Percentiles rank a stretch among this genome's conserved stretches.
Evolutionary conservation across 2,113 vertebrate species (phyloP).

Genomic region (Todiramphus saurophagus): DNA sequence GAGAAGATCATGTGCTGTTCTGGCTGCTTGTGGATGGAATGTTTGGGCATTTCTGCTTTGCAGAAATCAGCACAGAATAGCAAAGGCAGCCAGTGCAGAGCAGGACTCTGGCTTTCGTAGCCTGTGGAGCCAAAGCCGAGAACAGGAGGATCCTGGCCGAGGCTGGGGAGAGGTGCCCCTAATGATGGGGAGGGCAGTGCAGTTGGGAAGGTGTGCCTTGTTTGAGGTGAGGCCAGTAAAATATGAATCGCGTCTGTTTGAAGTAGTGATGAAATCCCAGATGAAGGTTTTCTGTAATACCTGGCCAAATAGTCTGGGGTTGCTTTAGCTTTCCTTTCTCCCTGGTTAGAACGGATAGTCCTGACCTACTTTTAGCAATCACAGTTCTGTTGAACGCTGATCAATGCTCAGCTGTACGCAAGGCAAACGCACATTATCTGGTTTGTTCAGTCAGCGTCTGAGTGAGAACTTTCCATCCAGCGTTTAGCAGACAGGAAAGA

Average conservation of each 20-base stretch:
- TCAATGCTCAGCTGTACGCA: background rate
- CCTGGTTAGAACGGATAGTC: background rate
- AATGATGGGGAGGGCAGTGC: slow-evolving; percentile 20
- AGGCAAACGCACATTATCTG: background rate
- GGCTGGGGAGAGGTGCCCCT: slow-evolving; percentile 6
- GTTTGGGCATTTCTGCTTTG: background rate
- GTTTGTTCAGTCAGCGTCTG: background rate
- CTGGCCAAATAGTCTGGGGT: slow-evolving; percentile 19
- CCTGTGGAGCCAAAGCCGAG: background rate
- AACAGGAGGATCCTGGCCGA: background rate
- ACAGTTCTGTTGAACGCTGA: background rate
- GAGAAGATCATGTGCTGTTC: background rate
- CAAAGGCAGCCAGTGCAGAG: background rate
- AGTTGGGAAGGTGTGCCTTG: slow-evolving; percentile 41
- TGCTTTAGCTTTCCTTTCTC: slow-evolving; percentile 2
- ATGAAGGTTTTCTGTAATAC: slow-evolving; percentile 59
- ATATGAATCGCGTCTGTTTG: slow-evolving; percentile 59
- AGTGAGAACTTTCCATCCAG: background rate
- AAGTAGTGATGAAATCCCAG: slow-evolving; percentile 60
- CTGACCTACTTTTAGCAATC: slow-evolving; percentile 43
- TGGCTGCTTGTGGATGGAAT: background rate
- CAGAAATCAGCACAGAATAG: background rate
- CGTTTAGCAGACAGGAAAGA: background rate
- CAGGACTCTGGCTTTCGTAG: background rate
- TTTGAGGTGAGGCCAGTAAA: slow-evolving; percentile 23